phyloP scores from a whole-genome alignment of 2,797 vertebrate genomes.

The Alosa sapidissima region DNA sequence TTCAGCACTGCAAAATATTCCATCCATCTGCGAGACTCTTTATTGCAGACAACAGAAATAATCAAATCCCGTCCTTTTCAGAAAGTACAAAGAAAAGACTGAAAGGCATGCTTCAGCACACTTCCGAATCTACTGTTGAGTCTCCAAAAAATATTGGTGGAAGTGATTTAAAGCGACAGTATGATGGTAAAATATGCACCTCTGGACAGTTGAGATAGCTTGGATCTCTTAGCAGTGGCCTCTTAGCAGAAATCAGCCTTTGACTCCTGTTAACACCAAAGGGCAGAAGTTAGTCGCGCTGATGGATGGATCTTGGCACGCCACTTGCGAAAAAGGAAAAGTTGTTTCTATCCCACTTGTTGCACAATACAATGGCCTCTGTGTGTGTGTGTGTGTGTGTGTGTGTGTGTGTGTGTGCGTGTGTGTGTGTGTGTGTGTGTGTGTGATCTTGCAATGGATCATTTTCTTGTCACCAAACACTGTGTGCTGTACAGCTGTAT shows the following conservation, averaged over 20 bases:
- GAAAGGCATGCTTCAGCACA: background rate
- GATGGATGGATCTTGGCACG: background rate
- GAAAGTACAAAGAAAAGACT: background rate
- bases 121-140: background rate
- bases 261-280: background rate
- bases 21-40: background rate
- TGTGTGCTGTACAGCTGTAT: background rate
- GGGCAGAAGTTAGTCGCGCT: background rate
- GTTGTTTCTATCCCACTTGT: background rate
- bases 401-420: background rate
- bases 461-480: constrained; percentile 8
- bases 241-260: background rate
- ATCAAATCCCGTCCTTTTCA: background rate
- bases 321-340: background rate
- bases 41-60: constrained; percentile 5
- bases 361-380: background rate
- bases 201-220: background rate
- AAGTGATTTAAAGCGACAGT: background rate
- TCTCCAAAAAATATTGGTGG: background rate
- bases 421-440: background rate
- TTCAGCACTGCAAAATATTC: background rate
- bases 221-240: background rate
- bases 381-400: background rate
- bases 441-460: background rate
- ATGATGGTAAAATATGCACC: constrained; percentile 10